Evolutionary conservation across 2,888 invertebrate genomes (phyloP).

Genomic region (Muschampia staudingeri): DNA sequence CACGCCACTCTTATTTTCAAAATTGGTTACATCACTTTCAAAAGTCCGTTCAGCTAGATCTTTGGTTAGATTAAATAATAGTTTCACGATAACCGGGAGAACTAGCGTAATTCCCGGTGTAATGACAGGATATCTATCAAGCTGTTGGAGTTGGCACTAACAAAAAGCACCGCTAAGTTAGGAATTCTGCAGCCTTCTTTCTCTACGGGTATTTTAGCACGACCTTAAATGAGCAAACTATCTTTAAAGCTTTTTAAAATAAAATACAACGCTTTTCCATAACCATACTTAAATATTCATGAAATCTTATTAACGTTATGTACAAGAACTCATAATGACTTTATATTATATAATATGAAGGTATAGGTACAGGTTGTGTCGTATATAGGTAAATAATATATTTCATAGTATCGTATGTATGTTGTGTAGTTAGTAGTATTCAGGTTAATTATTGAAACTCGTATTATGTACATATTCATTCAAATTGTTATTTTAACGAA

Average conservation of each 20-base stretch:
- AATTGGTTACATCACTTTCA: background rate
- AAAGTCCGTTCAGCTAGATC: no score
- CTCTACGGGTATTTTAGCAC: background rate
- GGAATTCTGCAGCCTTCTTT: background rate
- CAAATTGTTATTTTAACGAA: background rate
- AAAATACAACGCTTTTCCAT: no score
- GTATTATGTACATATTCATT: background rate
- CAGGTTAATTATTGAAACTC: conserved; percentile 10
- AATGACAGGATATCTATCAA: conserved; percentile 24
- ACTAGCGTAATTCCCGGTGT: background rate
- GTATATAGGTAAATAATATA: background rate
- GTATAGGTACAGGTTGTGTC: background rate
- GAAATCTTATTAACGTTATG: background rate
- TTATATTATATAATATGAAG: background rate
- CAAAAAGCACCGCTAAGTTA: conserved; percentile 26
- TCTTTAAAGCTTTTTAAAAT: no score
- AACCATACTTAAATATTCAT: background rate
- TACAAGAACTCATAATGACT: background rate
- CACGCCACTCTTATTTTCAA: no score
- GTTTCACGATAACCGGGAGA: background rate
- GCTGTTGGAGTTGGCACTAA: conserved; percentile 20
- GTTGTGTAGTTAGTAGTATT: background rate
- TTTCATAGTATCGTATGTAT: no score
- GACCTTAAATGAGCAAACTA: no score
- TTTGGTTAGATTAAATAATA: background rate